Conservation (phyloP, 2,113 vertebrate species). For the Leptocoma aspasia region DNA sequence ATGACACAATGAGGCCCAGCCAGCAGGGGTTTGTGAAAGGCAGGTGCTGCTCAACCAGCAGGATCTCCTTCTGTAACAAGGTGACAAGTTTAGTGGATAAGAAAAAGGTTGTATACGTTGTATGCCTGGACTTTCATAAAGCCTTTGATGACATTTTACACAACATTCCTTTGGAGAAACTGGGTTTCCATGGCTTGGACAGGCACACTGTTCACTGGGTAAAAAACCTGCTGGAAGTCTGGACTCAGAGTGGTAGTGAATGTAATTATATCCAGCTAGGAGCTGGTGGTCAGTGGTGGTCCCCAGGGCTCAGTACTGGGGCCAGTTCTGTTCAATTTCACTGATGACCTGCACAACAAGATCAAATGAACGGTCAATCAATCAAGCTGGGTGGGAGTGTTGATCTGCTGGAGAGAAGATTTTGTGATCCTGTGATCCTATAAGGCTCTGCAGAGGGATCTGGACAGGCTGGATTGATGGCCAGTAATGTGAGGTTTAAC, state of each 20-base stretch:
- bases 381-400: neutral
- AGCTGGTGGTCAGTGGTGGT: neutral
- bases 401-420: neutral
- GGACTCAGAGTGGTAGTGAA: neutral
- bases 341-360: neutral
- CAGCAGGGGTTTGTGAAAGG: neutral
- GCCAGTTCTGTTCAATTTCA: neutral
- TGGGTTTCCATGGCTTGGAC: neutral
- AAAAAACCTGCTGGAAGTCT: neutral
- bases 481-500: neutral
- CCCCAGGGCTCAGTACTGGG: neutral
- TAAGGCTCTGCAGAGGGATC: neutral
- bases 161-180: neutral
- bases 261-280: neutral
- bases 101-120: neutral
- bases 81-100: neutral
- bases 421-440: neutral
- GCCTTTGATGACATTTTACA: neutral
- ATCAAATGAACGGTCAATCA: neutral
- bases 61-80: neutral
- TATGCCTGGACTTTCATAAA: neutral
- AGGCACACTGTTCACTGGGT: neutral
- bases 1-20: neutral
- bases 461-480: neutral
- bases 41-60: neutral